Base-by-base conservation (phyloP, 1,140 invertebrate genomes). In the Drepana arcuata region DNA sequence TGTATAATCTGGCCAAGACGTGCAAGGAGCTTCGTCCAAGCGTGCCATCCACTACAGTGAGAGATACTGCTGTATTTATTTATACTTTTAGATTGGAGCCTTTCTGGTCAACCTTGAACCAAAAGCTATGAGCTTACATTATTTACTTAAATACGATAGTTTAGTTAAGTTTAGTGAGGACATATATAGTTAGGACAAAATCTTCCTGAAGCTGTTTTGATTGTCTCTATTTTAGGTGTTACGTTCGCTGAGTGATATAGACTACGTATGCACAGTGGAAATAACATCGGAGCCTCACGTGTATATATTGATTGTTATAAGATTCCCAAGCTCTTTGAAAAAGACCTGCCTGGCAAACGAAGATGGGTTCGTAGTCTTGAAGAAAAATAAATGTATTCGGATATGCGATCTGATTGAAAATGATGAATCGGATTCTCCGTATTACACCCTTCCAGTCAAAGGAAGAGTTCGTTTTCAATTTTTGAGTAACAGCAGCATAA, bases 161-260 rank as follows among this genome's bases (percentile, higher is more conserved):
- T n/a, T n/a, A n/a, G n/a, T n/a, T n/a, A n/a, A n/a, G n/a, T n/a
- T n/a, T n/a, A n/a, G n/a, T n/a, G n/a, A n/a, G n/a, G n/a, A n/a
- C n/a, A n/a, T n/a, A n/a, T n/a, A n/a, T n/a, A n/a, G n/a, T n/a
- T n/a, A n/a, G n/a, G n/a, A n/a, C n/a, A n/a, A n/a, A n/a, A n/a
- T n/a, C n/a, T n/a, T n/a, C n/a, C n/a, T n/a, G n/a, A n/a, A n/a
- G n/a, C n/a, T n/a, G n/a, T n/a, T n/a, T n/a, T n/a, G n/a, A n/a
- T n/a, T n/a, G n/a, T n/a, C n/a, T n/a, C n/a, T n/a, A n/a, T n/a
- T 48, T 10, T 45, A 80, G 75, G 55, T 80, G 7, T 61, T 80
- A 7, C 51, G 69, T 1, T 62, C 59, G 0, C 7, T 73, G 11
- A 55, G 26, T 10, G 49, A 65, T 7, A 43, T 68, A 3, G 72